Conservation (phyloP, 2,888 invertebrate genomes). For the Lycophotia porphyrea region DNA sequence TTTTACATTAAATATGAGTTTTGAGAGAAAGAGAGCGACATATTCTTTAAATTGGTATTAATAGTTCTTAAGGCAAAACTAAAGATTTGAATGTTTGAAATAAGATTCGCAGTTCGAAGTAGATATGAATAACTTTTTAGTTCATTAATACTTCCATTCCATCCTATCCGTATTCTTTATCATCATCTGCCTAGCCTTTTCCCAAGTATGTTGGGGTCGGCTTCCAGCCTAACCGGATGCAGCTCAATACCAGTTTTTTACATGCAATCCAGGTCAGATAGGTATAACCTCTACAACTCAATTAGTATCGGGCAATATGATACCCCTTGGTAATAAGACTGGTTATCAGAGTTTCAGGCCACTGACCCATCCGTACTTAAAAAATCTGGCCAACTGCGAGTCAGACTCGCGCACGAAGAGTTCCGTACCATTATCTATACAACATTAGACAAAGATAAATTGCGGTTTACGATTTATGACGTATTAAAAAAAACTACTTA, state of each 20-base stretch:
- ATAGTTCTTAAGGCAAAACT: neutral
- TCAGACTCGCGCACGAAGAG: no score
- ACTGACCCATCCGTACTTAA: neutral
- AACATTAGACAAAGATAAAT: no score
- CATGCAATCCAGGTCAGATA: no score
- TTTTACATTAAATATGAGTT: conserved; percentile 1
- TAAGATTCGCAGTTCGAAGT: neutral
- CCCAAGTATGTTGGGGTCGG: neutral
- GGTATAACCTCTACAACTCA: no score
- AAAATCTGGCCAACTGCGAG: no score
- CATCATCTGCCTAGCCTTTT: neutral
- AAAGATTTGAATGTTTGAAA: neutral
- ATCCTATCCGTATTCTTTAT: neutral
- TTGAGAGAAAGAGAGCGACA: neutral
- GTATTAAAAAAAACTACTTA: no score
- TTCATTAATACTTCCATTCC: neutral
- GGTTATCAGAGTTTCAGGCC: neutral
- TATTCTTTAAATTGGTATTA: neutral
- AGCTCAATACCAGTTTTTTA: neutral
- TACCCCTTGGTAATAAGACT: neutral
- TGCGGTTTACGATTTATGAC: no score
- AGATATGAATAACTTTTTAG: neutral
- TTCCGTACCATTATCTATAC: no score
- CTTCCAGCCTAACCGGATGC: neutral
- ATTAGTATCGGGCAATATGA: no score